phyloP scores from a whole-genome alignment of 1,140 invertebrate genomes.

The Ruditapes philippinarum region DNA sequence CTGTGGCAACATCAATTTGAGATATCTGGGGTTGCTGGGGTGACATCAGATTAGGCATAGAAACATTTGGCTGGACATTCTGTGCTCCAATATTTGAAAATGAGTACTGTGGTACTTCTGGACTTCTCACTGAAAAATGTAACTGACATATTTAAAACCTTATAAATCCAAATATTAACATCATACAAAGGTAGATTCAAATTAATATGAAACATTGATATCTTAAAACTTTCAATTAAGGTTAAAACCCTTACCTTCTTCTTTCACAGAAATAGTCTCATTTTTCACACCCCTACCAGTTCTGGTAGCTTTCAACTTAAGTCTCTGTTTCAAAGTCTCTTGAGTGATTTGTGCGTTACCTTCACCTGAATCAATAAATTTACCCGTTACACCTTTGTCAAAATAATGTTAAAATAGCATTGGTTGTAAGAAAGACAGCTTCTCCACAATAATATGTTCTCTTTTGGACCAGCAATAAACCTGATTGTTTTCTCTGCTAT shows the following conservation, averaged over 20 bases:
- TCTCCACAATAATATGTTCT: too few species aligned
- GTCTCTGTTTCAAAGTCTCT: constrained; percentile 74
- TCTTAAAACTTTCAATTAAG: neutral
- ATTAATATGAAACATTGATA: neutral
- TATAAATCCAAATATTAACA: neutral
- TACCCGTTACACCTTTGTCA: too few species aligned
- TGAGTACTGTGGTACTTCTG: constrained; percentile 22
- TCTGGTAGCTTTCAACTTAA: constrained; percentile 75
- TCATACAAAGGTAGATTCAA: neutral
- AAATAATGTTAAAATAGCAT: too few species aligned
- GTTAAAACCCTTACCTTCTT: constrained; percentile 41
- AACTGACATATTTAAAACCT: neutral
- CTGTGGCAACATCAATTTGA: neutral
- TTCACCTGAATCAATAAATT: neutral
- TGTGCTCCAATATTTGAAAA: constrained; percentile 15
- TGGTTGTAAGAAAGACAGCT: too few species aligned
- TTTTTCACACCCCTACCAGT: constrained; percentile 9
- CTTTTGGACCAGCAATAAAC: too few species aligned
- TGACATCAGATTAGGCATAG: neutral
- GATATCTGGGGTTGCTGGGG: neutral
- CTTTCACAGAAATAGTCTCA: constrained; percentile 44
- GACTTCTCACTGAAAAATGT: constrained; percentile 29
- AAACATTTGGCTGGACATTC: neutral
- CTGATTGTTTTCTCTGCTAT: too few species aligned
- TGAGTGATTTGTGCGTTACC: constrained; percentile 33